Conservation (phyloP, 2,113 vertebrate species). For the Bostrychus sinensis region DNA sequence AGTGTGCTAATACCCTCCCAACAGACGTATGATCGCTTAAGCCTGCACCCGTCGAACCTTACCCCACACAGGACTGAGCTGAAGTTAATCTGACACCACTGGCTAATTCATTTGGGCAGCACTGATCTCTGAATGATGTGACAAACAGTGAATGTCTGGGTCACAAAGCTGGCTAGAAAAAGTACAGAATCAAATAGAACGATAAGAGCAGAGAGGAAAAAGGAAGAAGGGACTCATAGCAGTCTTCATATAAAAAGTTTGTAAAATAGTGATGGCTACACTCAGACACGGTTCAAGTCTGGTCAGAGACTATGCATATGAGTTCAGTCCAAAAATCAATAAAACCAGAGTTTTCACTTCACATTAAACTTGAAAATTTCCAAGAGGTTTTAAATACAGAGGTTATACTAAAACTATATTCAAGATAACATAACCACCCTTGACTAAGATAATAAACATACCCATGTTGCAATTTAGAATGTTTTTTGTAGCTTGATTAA, state of each 20-base stretch:
- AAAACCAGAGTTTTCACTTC: too few species aligned
- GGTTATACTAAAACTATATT: too few species aligned
- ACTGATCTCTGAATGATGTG: conserved; percentile 49
- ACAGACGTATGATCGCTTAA: conserved; percentile 29
- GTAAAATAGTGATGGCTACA: too few species aligned
- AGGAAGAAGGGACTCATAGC: background rate
- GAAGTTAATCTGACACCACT: conserved; percentile 55
- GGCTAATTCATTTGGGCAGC: conserved; percentile 41
- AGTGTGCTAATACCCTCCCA: conserved; percentile 38
- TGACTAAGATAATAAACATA: too few species aligned
- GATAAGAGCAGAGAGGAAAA: background rate
- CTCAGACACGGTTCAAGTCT: too few species aligned
- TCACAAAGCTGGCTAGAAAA: conserved; percentile 30
- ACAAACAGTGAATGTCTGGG: conserved; percentile 30
- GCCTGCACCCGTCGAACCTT: conserved; percentile 9
- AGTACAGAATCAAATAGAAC: background rate
- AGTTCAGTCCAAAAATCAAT: too few species aligned
- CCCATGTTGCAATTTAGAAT: too few species aligned
- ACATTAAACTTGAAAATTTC: too few species aligned
- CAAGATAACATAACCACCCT: too few species aligned
- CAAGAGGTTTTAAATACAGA: too few species aligned
- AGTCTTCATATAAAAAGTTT: background rate
- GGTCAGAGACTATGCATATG: too few species aligned
- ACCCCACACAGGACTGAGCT: conserved; percentile 17
- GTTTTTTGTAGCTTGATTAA: too few species aligned